Conservation (phyloP, 2,113 vertebrate species). For the Andinoacara biseriatus region DNA sequence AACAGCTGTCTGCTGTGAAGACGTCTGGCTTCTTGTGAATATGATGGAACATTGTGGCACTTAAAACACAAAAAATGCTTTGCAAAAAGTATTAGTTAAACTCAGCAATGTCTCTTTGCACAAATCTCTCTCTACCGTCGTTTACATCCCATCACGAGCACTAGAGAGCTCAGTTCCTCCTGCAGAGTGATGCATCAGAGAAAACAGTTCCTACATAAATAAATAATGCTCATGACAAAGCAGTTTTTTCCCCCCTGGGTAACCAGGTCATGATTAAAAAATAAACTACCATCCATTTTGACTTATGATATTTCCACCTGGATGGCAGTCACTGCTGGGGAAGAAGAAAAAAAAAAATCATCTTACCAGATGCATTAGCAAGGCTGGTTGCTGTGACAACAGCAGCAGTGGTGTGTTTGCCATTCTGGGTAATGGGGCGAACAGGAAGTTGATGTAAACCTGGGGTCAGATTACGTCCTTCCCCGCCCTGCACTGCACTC, state of each 20-base stretch:
- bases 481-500: slow-evolving; percentile 85
- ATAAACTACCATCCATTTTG: no score
- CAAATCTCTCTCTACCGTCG: no score
- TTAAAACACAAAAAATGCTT: neutral
- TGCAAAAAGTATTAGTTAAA: no score
- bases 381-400: slow-evolving; percentile 83
- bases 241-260: no score
- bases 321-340: neutral
- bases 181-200: no score
- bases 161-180: no score
- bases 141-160: no score
- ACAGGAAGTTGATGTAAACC: slow-evolving; percentile 93
- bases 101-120: no score
- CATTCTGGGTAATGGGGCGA: slow-evolving; percentile 91
- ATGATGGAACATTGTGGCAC: neutral
- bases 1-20: neutral
- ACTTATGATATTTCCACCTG: neutral
- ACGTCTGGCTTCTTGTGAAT: neutral
- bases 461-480: slow-evolving; percentile 85
- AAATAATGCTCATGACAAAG: no score
- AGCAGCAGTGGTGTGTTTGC: slow-evolving; percentile 83
- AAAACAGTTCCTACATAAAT: no score
- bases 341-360: neutral
- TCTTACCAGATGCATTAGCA: slow-evolving; percentile 85
- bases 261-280: no score